Percentiles rank a stretch among this genome's conserved stretches.
Conservation (phyloP, 2,113 vertebrate species). For the Lophura nycthemera region DNA sequence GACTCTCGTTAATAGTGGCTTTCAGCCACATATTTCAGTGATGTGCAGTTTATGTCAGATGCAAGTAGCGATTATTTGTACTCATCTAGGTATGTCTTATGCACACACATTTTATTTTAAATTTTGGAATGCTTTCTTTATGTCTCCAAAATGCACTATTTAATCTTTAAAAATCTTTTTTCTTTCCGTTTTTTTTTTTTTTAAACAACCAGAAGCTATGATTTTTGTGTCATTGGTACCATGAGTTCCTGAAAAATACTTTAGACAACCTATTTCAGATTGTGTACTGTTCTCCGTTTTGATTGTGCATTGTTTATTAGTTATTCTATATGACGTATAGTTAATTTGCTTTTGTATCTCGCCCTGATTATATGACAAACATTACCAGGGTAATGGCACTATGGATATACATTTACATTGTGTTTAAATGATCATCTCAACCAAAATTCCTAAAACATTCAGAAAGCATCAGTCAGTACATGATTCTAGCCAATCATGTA, state of each 20-base stretch:
- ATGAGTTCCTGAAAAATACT: background rate
- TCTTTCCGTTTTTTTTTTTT: no score
- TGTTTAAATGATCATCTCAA: background rate
- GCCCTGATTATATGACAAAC: background rate
- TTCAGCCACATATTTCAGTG: background rate
- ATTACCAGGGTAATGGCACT: background rate
- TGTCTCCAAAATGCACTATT: background rate
- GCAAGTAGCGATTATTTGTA: background rate
- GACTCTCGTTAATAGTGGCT: background rate
- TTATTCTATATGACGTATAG: background rate
- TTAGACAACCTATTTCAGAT: background rate
- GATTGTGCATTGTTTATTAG: background rate
- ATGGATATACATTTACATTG: background rate
- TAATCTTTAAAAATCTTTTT: no score
- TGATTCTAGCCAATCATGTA: background rate
- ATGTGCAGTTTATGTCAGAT: background rate
- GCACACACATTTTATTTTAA: background rate
- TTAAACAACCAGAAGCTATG: background rate
- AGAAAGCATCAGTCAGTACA: background rate
- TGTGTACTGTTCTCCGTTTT: background rate
- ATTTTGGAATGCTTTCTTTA: background rate
- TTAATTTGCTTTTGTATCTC: background rate
- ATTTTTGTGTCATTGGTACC: background rate
- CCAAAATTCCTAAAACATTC: slow-evolving; percentile 7
- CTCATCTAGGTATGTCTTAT: background rate